A percentile compares a stretch with the other conserved stretches of the same genome.
These are phyloP conservation scores for Pelusios castaneus DNA, from an alignment of 2,113 vertebrate species.

Conservation along the genomic window DNA sequence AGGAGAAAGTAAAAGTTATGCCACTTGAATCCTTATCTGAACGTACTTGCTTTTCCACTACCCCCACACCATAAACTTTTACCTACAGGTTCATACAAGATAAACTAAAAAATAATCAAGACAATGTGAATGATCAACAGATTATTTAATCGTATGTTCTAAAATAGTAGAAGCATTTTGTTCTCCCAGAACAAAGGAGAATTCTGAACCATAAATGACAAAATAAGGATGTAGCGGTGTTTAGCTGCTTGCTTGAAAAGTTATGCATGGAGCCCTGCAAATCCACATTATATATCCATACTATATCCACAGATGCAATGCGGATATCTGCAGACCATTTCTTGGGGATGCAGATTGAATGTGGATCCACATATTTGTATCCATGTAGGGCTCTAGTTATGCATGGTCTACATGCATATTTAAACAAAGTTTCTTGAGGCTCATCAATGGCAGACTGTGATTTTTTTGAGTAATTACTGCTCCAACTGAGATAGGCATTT, in stretches of 20 bases:
- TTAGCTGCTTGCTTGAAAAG: not conserved
- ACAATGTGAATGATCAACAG: not conserved
- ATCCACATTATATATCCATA: no score
- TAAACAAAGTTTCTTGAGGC: not conserved
- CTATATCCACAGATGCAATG: no score
- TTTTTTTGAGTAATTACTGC: not conserved
- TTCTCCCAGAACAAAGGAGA: not conserved
- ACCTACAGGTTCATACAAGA: not conserved
- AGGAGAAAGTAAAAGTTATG: not conserved
- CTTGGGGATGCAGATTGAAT: no score
- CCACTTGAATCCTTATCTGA: not conserved
- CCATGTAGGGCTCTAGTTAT: no score
- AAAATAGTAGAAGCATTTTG: not conserved
- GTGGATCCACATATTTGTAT: no score
- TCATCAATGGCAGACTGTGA: not conserved
- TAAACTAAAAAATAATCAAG: not conserved
- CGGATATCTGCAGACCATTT: no score
- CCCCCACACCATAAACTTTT: not conserved
- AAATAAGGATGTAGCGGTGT: not conserved
- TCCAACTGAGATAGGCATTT: not conserved
- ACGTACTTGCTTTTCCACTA: not conserved
- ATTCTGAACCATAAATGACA: not conserved
- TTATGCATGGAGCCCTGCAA: not conserved
- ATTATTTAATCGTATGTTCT: not conserved
- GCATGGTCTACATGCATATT: not conserved